Percentiles rank a stretch among this genome's conserved stretches.
phyloP scores from a whole-genome alignment of 1,140 invertebrate species.

The Dinoponera quadriceps region DNA sequence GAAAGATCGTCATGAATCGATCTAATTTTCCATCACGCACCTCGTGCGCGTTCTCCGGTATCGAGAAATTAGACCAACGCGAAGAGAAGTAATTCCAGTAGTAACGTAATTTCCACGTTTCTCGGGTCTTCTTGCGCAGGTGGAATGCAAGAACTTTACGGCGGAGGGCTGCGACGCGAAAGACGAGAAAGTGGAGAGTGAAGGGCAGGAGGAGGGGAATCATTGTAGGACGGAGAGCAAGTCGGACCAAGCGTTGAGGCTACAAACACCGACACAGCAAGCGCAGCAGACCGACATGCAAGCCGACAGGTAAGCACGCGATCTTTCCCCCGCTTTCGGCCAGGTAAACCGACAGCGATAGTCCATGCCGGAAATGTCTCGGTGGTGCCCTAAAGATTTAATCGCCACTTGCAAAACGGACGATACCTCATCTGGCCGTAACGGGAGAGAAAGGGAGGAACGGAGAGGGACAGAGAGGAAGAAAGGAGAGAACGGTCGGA shows the following conservation, averaged over 20 bases:
- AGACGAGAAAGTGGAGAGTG: background rate
- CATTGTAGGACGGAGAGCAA: conserved; percentile 6
- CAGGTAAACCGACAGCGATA: background rate
- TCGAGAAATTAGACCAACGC: conserved; percentile 16
- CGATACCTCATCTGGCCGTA: background rate
- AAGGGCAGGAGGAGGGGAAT: background rate
- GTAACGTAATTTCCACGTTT: background rate
- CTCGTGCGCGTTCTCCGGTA: background rate
- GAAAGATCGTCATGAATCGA: background rate
- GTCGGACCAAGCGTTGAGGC: conserved; percentile 46
- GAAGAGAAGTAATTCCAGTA: conserved; percentile 5
- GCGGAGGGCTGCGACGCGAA: background rate
- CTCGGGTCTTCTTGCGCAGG: conserved; percentile 41
- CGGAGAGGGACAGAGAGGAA: too few relatives aligned
- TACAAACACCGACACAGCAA: conserved; percentile 61
- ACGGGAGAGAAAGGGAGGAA: background rate
- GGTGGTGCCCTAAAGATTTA: conserved; percentile 15
- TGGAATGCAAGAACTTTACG: conserved; percentile 29
- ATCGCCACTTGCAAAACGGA: background rate
- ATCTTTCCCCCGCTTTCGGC: conserved; percentile 6
- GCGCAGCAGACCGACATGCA: conserved; percentile 49
- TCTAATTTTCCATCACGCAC: background rate
- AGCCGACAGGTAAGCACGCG: conserved; percentile 67
- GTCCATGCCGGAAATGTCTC: background rate
- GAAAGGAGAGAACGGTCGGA: background rate